Percentiles rank a stretch among this genome's conserved stretches.
These are phyloP conservation scores for Lanius ludovicianus DNA, from an alignment of 2,113 vertebrate species.

Conservation along the genomic window DNA sequence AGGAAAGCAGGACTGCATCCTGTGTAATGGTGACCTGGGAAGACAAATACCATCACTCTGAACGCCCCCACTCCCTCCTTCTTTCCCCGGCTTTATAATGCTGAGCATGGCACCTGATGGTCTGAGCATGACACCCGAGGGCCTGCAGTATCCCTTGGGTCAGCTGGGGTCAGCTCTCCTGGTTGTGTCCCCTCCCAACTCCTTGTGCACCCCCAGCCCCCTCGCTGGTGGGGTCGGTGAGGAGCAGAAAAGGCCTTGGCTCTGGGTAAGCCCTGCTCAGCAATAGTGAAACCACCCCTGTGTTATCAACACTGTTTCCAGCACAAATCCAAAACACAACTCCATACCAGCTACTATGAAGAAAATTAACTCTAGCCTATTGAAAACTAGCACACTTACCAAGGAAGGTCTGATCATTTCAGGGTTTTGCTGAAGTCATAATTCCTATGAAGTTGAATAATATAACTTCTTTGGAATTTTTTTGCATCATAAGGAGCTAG, in stretches of 20 bases:
- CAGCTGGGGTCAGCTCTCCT: accelerated
- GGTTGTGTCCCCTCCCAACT: background rate
- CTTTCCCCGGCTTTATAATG: background rate
- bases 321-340: background rate
- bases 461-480: background rate
- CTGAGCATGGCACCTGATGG: background rate
- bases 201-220: no score
- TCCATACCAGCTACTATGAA: accelerated
- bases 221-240: accelerated
- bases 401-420: background rate
- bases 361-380: background rate
- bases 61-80: background rate
- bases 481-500: background rate
- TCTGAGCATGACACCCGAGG: background rate
- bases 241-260: background rate
- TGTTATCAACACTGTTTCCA: background rate
- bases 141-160: background rate
- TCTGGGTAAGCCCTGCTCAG: background rate
- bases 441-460: background rate
- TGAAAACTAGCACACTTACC: background rate
- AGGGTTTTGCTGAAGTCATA: background rate
- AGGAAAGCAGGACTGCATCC: background rate
- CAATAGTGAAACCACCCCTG: accelerated
- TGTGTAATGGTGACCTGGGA: accelerated
- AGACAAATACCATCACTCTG: accelerated